Conservation (phyloP, 2,888 invertebrate species). For the Zhuqinia jingwanae region DNA sequence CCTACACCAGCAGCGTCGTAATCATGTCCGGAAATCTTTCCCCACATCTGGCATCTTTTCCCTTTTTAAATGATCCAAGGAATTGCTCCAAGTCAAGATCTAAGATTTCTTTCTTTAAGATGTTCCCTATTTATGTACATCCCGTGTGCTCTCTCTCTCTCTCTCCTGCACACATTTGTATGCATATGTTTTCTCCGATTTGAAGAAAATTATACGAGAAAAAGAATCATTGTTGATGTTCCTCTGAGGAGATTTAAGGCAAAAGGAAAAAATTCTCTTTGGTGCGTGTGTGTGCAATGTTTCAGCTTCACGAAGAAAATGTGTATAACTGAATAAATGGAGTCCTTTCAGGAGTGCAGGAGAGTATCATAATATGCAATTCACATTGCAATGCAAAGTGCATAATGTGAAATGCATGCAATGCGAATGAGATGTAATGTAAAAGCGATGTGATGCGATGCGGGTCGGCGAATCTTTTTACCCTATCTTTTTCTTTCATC, state of each 20-base stretch:
- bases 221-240: conserved; percentile 72
- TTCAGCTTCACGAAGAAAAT: conserved; percentile 34
- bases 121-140: conserved; percentile 30
- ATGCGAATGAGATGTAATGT: conserved; percentile 62
- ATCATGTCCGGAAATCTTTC: conserved; percentile 79
- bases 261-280: conserved; percentile 40
- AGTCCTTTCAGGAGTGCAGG: conserved; percentile 8
- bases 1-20: conserved; percentile 63
- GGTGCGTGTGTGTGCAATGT: conserved; percentile 36
- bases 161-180: conserved; percentile 44
- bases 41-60: conserved; percentile 79
- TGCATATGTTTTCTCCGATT: conserved; percentile 67
- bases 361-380: not conserved
- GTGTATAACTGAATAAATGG: conserved; percentile 48
- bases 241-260: conserved; percentile 66
- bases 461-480: conserved; percentile 65
- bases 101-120: conserved; percentile 66
- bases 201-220: conserved; percentile 56
- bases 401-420: conserved; percentile 53
- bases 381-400: conserved; percentile 53
- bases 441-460: conserved; percentile 66
- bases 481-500: conserved; percentile 53
- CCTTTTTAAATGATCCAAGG: conserved; percentile 78
- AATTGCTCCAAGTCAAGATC: conserved; percentile 76
- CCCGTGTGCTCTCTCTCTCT: conserved; percentile 4